These are phyloP conservation scores for Drosophila lacicola DNA, from an alignment of 2,888 invertebrate species.

Conservation along the genomic window DNA sequence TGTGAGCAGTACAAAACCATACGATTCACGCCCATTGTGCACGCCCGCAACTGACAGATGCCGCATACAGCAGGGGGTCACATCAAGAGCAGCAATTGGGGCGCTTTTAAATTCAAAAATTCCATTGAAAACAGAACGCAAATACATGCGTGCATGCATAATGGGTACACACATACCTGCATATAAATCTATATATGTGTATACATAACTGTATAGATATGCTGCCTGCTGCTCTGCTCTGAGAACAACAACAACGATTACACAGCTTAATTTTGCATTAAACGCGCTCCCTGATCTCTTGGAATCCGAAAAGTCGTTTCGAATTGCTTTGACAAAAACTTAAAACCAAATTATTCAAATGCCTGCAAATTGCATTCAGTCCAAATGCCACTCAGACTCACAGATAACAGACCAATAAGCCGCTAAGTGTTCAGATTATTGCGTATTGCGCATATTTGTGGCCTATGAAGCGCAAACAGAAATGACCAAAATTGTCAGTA, in stretches of 20 bases:
- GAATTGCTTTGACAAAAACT: slow-evolving; percentile 10
- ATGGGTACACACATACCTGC: not conserved
- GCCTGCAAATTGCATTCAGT: slow-evolving; percentile 34
- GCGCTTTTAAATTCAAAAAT: slow-evolving; percentile 33
- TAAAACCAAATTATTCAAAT: slow-evolving; percentile 34
- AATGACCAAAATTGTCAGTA: too few species aligned
- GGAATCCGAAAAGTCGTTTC: not conserved
- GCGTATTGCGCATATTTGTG: slow-evolving; percentile 30
- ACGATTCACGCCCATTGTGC: not conserved
- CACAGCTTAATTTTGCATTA: not conserved
- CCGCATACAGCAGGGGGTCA: slow-evolving; percentile 19
- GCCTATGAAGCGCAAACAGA: slow-evolving; percentile 9
- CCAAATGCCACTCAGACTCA: not conserved
- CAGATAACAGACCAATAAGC: slow-evolving; percentile 12
- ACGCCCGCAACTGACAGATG: slow-evolving; percentile 22
- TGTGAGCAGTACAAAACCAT: not conserved
- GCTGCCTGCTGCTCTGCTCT: not conserved
- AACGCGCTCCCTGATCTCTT: not conserved
- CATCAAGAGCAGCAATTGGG: slow-evolving; percentile 40
- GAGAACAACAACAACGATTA: not conserved
- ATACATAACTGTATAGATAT: not conserved
- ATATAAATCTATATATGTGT: not conserved
- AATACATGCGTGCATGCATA: slow-evolving; percentile 6
- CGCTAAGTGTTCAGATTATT: slow-evolving; percentile 46
- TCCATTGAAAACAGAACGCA: slow-evolving; percentile 12